Evolutionary conservation across 2,113 vertebrate species (phyloP), one percentile per base, ranked within the genome.

Genomic region (Microcebus ravelobensis): DNA sequence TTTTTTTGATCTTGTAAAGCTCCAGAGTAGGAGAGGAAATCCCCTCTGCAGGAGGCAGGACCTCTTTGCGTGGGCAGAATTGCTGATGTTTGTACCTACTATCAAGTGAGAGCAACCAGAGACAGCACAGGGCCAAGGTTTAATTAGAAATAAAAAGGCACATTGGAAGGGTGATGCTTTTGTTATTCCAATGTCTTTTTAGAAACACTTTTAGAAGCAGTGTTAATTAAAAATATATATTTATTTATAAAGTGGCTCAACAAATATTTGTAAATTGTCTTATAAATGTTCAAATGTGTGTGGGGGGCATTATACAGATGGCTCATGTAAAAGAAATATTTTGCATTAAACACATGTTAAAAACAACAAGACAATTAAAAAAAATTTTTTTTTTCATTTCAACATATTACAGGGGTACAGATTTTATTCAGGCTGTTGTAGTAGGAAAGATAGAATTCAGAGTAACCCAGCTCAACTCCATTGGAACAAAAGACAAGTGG

Each of bases 1-100:
- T 70, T 77, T 83, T 79, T 93, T 94, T 95, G 95, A 93, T 96
- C 74, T 90, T 87, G 39, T 34, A 31, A 93, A 90, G 42, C 12
- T 1, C 0, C 29, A 3, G 12, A 55, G 25, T 7, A 39, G 25
- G 13, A 90, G 50, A 87, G 27, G 34, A 86, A 90, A 50, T 77
- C n/a, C 65, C 20, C 21, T 42, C 76, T 39, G 70, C 61, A 77
- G 70, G 63, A 94, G 57, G 23, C 50, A 57, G 25, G 68, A 2
- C 23, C 34, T 81, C 20, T 77, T 34, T 36, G 1, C 34, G 42
- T 3, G 18, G 70, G 12, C 45, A 68, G 42, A 70, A 55, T 15
- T 65, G 59, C 36, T 87, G 3, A 55, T 36, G 27, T 31, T 94
- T 63, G 31, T 61, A 48, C 48, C 23, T 29, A 11, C 45, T 65